Conservation (phyloP, 2,797 vertebrate species). For the Sebastes steindachneri region DNA sequence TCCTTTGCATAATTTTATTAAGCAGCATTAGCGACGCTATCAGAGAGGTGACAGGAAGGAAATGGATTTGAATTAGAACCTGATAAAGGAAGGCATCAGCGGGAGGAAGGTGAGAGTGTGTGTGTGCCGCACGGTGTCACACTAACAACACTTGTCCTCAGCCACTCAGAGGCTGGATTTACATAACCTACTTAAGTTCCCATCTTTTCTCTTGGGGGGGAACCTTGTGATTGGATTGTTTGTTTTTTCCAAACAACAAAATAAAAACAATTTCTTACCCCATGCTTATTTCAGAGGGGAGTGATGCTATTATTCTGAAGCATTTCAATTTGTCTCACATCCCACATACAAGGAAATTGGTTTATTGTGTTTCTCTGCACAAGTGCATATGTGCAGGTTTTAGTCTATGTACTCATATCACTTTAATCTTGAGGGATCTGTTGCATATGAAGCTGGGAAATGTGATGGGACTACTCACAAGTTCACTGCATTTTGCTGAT, state of each 20-base stretch:
- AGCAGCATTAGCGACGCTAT: conserved; percentile 42
- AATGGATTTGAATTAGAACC: conserved; percentile 49
- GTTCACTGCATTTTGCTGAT: background rate
- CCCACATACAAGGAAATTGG: background rate
- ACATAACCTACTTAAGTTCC: conserved; percentile 35
- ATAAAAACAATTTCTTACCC: conserved; percentile 21
- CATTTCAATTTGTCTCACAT: background rate
- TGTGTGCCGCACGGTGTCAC: background rate
- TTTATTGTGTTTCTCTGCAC: conserved; percentile 3
- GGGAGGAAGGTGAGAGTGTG: conserved; percentile 17
- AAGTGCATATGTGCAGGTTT: background rate
- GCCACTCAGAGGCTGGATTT: conserved; percentile 23
- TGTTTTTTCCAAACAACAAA: background rate
- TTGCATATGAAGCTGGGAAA: background rate
- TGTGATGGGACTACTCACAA: background rate
- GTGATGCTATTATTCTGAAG: conserved; percentile 1
- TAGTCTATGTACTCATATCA: background rate
- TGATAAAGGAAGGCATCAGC: conserved; percentile 30
- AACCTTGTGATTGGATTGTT: background rate
- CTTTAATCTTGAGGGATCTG: background rate
- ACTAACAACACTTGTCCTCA: conserved; percentile 14
- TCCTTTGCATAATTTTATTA: conserved; percentile 63
- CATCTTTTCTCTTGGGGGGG: conserved; percentile 8
- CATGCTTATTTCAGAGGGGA: background rate
- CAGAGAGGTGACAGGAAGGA: conserved; percentile 34